Conservation (phyloP, 2,888 invertebrate genomes). For the Erebia ligea region DNA sequence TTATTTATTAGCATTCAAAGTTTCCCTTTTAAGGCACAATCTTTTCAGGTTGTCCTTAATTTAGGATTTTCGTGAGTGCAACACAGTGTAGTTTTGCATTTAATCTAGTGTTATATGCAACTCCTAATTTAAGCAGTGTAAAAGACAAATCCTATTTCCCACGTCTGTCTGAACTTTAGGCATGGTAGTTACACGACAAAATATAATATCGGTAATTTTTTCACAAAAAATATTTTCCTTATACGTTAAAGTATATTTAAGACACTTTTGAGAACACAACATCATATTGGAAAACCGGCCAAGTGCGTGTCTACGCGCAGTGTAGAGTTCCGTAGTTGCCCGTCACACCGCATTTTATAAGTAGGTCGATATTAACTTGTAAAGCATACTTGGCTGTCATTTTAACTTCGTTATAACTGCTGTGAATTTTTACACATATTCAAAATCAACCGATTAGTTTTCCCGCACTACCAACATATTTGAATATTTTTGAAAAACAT, state of each 20-base stretch:
- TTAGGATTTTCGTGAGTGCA: slow-evolving; percentile 9
- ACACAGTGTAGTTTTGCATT: neutral
- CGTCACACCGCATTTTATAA: too few relatives aligned
- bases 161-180: slow-evolving; percentile 2
- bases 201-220: neutral
- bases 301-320: too few relatives aligned
- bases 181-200: neutral
- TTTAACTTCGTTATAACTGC: too few relatives aligned
- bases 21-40: neutral
- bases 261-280: too few relatives aligned
- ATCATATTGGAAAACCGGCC: too few relatives aligned
- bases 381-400: too few relatives aligned
- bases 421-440: too few relatives aligned
- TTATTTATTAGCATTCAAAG: neutral
- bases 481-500: too few relatives aligned
- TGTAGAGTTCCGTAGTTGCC: too few relatives aligned
- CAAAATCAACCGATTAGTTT: too few relatives aligned
- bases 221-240: neutral
- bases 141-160: slow-evolving; percentile 17
- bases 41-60: neutral
- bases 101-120: slow-evolving; percentile 1
- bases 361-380: too few relatives aligned
- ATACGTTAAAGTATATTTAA: neutral
- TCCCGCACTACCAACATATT: too few relatives aligned
- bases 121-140: neutral